A percentile compares a stretch with the other conserved stretches of the same genome.
Evolutionary conservation across 2,113 vertebrate genomes (phyloP).

Genomic region (Entomyzon cyanotis): DNA sequence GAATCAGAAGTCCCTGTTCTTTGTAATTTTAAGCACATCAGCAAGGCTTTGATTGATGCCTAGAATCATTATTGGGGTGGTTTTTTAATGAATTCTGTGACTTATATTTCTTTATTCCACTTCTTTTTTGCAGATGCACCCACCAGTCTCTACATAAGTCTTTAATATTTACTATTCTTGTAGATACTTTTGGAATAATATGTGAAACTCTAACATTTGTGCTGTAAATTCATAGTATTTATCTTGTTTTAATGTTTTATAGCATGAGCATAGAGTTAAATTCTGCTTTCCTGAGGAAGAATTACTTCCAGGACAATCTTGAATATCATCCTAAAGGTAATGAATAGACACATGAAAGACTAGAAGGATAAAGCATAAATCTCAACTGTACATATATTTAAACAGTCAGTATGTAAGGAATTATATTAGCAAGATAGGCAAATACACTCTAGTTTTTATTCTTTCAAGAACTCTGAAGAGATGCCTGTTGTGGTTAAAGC

Average conservation of each 20-base stretch:
- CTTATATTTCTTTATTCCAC: neutral
- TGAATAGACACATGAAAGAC: neutral
- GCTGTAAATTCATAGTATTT: neutral
- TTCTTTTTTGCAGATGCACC: neutral
- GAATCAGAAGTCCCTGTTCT: neutral
- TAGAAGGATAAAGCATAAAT: neutral
- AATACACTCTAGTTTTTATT: neutral
- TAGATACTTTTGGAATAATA: neutral
- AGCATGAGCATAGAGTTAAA: neutral
- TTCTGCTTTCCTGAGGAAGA: neutral
- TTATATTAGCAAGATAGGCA: neutral
- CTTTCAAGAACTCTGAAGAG: neutral
- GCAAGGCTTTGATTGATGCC: neutral
- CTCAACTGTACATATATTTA: neutral
- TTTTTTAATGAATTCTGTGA: neutral
- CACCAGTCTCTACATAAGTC: neutral
- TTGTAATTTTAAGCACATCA: neutral
- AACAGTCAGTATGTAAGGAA: neutral
- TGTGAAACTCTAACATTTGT: neutral
- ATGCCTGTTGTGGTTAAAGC: neutral
- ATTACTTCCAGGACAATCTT: neutral
- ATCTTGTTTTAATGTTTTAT: neutral
- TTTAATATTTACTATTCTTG: neutral
- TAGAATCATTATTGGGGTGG: accelerated
- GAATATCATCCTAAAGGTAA: neutral